Base-by-base conservation (phyloP, 2,797 vertebrate genomes). In the Urophycis tenuis region DNA sequence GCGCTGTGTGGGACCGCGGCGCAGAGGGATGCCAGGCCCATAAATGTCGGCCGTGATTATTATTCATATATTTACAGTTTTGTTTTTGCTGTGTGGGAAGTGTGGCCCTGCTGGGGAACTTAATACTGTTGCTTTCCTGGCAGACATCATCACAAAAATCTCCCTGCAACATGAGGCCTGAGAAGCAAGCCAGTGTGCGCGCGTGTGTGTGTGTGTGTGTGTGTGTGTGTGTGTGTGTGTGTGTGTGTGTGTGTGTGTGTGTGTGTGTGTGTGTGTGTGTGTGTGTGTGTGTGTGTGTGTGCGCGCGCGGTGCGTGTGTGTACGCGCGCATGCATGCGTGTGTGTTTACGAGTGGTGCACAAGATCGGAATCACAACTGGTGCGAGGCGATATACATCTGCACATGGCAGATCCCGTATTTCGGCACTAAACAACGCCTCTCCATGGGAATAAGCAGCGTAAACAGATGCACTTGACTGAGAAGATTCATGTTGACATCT, bases 381-480 rank as follows among this genome's bases (percentile, higher is more conserved):
- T 79, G 36, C 25, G 19, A 35, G 12, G 19, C 14, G n/a, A 17
- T 60, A 12, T 67, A 41, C 25, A 60, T 79, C 39, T 74, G 33
- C 60, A 79, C 76, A 80, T 45, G 3, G 34, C 72, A 64, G 49
- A 81, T 72, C 64, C 7, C 49, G 17, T 17, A 29, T 67, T 29
- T 29, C n/a, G 29, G 60, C 60, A 67, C 60, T 1, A 67, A 71
- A 71, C 69, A 71, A 31, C 9, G 64, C 76, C 25, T 31, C 31
- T 41, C 78, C 69, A 69, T 34, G 76, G 53, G 76, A 78, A 71
- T 14, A 10, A 70, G 74, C 74, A 79, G 71, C 41, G 75, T 77
- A 78, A 87, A 81, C 69, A 80, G 41, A 82, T 53, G 31, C 73
- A 79, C 10, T 74, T 75, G 72, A 31, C 60, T 78, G 77, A 41